Conservation (phyloP, 2,888 invertebrate species). For the Achlya flavicornis region DNA sequence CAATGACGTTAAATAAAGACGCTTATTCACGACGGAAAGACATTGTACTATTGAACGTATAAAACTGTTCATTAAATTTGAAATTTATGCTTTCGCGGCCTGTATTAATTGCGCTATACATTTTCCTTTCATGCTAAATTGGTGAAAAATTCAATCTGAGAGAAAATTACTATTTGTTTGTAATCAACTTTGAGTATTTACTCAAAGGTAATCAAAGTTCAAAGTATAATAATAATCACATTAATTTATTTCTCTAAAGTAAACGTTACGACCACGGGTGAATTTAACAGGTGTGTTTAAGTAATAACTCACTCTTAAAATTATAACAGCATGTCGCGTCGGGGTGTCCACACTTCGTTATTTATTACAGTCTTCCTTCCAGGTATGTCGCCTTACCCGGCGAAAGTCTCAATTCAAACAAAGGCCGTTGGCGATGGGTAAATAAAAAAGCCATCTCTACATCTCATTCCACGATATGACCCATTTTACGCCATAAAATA, state of each 20-base stretch:
- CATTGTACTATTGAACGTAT: slow-evolving; percentile 38
- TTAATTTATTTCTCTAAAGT: slow-evolving; percentile 1
- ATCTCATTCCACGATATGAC: slow-evolving; percentile 61
- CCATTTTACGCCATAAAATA: slow-evolving; percentile 70
- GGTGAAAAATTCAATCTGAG: slow-evolving; percentile 29
- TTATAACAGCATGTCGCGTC: slow-evolving; percentile 45
- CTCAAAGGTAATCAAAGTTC: too few species aligned
- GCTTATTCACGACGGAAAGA: slow-evolving; percentile 35
- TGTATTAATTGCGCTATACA: slow-evolving; percentile 57
- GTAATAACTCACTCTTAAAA: slow-evolving; percentile 37
- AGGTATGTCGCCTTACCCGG: slow-evolving; percentile 47
- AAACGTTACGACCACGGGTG: slow-evolving; percentile 24
- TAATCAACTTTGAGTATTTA: too few species aligned
- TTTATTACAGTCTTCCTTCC: slow-evolving; percentile 67
- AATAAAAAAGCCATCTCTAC: slow-evolving; percentile 61
- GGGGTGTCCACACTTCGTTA: slow-evolving; percentile 63
- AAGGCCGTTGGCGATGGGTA: slow-evolving; percentile 63
- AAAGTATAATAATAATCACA: background rate
- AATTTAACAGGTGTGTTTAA: slow-evolving; percentile 46
- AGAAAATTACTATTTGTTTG: slow-evolving; percentile 11
- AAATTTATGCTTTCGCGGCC: slow-evolving; percentile 60
- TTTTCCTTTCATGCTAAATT: slow-evolving; percentile 47
- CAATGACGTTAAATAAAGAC: slow-evolving; percentile 55
- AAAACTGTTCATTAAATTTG: slow-evolving; percentile 54
- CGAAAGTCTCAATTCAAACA: slow-evolving; percentile 63